These are phyloP conservation scores for Sebastes hopkinsi DNA, from an alignment of 2,797 vertebrate species.

Conservation along the genomic window DNA sequence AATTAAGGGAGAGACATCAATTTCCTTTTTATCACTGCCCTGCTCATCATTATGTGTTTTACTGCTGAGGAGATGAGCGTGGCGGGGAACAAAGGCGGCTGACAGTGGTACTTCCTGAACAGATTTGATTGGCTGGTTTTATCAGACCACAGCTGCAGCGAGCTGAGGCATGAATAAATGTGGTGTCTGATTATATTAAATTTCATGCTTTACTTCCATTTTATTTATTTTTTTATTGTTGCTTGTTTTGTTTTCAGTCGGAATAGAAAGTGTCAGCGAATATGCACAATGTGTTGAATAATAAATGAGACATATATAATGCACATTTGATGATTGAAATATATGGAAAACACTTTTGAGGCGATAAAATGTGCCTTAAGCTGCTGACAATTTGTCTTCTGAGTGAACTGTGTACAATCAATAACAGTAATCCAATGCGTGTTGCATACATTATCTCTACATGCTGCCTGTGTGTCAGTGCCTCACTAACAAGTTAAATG, in stretches of 20 bases:
- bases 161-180: conserved; percentile 56
- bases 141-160: conserved; percentile 73
- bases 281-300: conserved; percentile 25
- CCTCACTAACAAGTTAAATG: not conserved
- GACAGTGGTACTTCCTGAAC: conserved; percentile 69
- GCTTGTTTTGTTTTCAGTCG: not conserved
- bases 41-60: conserved; percentile 70
- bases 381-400: not conserved
- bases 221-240: not conserved
- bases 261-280: conserved; percentile 1
- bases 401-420: not conserved
- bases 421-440: not conserved
- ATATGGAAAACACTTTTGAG: conserved; percentile 2
- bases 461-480: not conserved
- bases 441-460: not conserved
- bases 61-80: conserved; percentile 56
- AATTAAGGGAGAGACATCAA: conserved; percentile 61
- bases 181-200: conserved; percentile 33
- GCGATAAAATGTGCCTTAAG: conserved; percentile 1
- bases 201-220: conserved; percentile 12
- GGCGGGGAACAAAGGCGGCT: conserved; percentile 68
- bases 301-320: conserved; percentile 30
- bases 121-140: conserved; percentile 67
- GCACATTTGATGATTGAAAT: not conserved
- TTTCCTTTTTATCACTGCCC: conserved; percentile 71